Conservation (phyloP, 2,113 vertebrate genomes). For the Aramus guarauna region DNA sequence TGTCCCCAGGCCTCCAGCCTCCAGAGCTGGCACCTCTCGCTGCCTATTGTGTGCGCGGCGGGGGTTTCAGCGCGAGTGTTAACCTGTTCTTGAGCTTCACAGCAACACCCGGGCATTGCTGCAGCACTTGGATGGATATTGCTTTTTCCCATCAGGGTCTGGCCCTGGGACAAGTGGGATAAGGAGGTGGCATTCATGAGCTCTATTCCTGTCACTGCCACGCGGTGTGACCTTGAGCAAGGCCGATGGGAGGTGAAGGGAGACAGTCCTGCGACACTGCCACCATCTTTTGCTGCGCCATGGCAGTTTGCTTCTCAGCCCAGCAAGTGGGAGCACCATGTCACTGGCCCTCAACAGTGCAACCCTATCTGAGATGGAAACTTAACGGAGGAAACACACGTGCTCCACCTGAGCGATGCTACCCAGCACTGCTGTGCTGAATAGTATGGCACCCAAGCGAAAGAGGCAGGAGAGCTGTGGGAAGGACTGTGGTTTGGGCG, state of each 20-base stretch:
- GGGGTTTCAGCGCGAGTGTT: background rate
- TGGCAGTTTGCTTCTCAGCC: background rate
- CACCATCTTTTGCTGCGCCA: background rate
- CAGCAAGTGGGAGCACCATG: background rate
- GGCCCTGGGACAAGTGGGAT: slow-evolving; percentile 24
- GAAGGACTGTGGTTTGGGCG: background rate
- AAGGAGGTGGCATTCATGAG: slow-evolving; percentile 1
- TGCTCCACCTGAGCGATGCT: background rate
- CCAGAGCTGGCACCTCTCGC: background rate
- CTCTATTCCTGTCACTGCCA: slow-evolving; percentile 29
- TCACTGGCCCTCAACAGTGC: fast-evolving
- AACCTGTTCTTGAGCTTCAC: slow-evolving; percentile 7
- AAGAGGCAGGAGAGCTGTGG: background rate
- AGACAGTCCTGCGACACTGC: background rate
- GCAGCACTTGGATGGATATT: background rate
- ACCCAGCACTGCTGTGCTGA: fast-evolving
- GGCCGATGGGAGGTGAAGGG: fast-evolving
- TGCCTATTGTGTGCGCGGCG: background rate
- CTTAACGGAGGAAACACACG: background rate
- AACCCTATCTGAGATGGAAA: background rate
- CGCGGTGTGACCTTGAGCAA: background rate
- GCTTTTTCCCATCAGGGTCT: slow-evolving; percentile 1
- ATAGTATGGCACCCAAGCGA: fast-evolving
- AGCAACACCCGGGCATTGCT: background rate
- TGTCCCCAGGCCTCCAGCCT: slow-evolving; percentile 4